Conservation (phyloP, 2,113 vertebrate genomes). For the Synodontis membranacea region DNA sequence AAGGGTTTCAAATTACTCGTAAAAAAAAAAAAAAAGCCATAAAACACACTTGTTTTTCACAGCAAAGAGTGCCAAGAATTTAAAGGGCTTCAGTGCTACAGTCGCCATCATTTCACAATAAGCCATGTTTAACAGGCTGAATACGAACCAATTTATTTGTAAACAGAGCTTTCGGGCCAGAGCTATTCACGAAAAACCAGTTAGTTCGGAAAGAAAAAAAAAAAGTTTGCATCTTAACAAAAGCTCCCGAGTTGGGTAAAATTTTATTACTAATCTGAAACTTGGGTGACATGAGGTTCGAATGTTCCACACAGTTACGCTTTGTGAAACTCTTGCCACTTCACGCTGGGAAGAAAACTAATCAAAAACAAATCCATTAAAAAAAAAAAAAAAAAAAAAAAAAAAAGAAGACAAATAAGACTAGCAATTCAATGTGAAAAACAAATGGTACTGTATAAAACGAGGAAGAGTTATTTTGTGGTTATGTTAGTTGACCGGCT, state of each 20-base stretch:
- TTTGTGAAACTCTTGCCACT: background rate
- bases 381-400: too few species aligned
- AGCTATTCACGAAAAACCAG: background rate
- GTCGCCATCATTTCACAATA: background rate
- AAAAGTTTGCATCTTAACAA: background rate
- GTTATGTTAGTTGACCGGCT: background rate
- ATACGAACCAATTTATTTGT: too few species aligned
- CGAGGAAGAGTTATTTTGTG: background rate
- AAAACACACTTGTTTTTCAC: background rate
- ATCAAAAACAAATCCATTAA: background rate
- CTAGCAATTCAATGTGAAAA: background rate
- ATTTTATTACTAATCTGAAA: background rate
- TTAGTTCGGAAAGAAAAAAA: background rate
- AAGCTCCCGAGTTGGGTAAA: background rate
- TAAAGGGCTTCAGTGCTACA: background rate
- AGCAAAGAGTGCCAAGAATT: background rate
- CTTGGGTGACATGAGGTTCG: background rate
- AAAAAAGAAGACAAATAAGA: background rate
- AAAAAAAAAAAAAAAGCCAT: background rate
- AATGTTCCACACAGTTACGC: background rate
- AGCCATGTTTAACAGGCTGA: background rate
- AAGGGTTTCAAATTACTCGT: slow-evolving; percentile 21
- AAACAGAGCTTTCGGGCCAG: background rate
- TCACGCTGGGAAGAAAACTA: background rate
- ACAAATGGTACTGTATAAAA: background rate